A percentile compares a stretch with the other conserved stretches of the same genome.
These are phyloP conservation scores for Stomatorhinus walkeri DNA, from an alignment of 2,797 vertebrate species.

Conservation along the genomic window DNA sequence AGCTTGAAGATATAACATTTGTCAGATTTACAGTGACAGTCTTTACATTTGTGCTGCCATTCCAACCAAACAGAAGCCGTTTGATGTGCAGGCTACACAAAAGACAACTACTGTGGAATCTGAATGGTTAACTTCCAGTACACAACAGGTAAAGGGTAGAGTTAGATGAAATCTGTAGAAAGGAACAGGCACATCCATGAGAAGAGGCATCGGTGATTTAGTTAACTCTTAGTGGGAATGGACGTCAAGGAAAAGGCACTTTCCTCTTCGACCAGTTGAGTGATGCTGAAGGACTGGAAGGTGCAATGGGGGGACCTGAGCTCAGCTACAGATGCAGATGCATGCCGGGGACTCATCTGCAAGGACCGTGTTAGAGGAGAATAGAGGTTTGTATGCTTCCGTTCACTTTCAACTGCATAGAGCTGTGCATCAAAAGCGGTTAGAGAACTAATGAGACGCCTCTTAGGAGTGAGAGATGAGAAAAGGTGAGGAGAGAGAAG, in stretches of 20 bases:
- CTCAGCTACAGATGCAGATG: neutral
- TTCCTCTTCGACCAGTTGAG: conserved; percentile 62
- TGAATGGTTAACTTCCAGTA: neutral
- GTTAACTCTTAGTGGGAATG: neutral
- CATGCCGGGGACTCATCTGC: conserved; percentile 25
- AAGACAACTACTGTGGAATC: neutral
- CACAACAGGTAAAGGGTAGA: neutral
- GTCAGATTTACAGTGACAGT: neutral
- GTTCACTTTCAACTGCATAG: neutral
- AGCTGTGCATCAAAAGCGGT: neutral
- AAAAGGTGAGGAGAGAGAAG: neutral
- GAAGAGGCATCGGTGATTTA: neutral
- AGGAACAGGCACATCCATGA: neutral
- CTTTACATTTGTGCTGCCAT: neutral
- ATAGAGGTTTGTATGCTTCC: neutral
- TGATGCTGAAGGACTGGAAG: conserved; percentile 57
- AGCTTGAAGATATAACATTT: neutral
- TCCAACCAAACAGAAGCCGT: neutral
- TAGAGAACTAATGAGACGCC: neutral
- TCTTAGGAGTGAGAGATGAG: neutral
- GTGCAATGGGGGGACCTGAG: conserved; percentile 21
- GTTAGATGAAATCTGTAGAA: neutral
- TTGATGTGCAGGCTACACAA: neutral
- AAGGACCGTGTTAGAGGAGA: neutral
- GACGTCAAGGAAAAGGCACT: conserved; percentile 37